Evolutionary conservation across 2,888 invertebrate genomes (phyloP).

Genomic region (Iphiclides podalirius): DNA sequence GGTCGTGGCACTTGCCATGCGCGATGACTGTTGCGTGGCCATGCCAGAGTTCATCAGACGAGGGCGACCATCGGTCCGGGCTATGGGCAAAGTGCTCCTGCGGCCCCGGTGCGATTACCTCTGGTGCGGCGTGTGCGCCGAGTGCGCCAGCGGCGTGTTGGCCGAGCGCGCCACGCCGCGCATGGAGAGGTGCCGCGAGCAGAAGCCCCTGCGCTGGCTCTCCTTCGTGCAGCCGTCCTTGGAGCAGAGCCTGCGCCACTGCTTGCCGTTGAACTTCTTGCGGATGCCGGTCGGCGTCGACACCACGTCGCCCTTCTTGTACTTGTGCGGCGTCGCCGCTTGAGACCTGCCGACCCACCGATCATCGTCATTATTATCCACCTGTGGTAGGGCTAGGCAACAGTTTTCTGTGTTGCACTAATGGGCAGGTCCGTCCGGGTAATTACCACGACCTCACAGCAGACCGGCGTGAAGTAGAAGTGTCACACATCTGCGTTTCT

Average conservation of each 20-base stretch:
- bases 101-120: too few relatives aligned
- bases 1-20: too few relatives aligned
- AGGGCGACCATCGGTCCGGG: too few relatives aligned
- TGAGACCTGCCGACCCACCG: slow-evolving; percentile 85
- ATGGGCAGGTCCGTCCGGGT: too few relatives aligned
- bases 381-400: too few relatives aligned
- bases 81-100: too few relatives aligned
- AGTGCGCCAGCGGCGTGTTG: slow-evolving; percentile 67
- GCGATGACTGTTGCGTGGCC: too few relatives aligned
- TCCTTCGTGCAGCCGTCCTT: slow-evolving; percentile 95
- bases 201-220: slow-evolving; percentile 97
- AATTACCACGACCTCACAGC: too few relatives aligned
- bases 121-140: slow-evolving; percentile 68
- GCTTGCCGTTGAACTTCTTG: slow-evolving; percentile 99
- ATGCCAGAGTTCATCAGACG: too few relatives aligned
- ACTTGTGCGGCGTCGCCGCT: slow-evolving; percentile 96
- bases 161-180: slow-evolving; percentile 83
- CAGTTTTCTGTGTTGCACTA: too few relatives aligned
- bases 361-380: neutral
- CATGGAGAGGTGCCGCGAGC: slow-evolving; percentile 96
- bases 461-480: too few relatives aligned
- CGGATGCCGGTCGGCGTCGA: slow-evolving; percentile 96
- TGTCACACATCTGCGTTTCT: too few relatives aligned
- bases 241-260: slow-evolving; percentile 98
- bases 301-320: slow-evolving; percentile 98